Percentiles rank a stretch among this genome's conserved stretches.
phyloP scores from a whole-genome alignment of 2,113 vertebrate genomes.

The Stictonetta naevosa region DNA sequence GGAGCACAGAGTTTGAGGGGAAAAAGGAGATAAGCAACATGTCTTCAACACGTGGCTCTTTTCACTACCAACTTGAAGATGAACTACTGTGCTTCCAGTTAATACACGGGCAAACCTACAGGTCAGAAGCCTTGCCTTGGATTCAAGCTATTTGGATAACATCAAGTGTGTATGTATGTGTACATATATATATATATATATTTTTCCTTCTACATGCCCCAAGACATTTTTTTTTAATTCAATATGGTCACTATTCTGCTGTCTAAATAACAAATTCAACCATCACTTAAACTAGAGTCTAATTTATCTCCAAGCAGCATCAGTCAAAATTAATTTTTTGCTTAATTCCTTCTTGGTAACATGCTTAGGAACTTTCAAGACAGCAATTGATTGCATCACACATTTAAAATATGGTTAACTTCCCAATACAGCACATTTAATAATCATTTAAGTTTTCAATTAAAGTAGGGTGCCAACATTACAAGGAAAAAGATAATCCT shows the following conservation, averaged over 20 bases:
- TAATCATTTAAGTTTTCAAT: slow-evolving; percentile 36
- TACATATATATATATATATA: too few species aligned
- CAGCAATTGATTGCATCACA: not conserved
- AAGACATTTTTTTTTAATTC: not conserved
- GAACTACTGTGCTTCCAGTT: not conserved
- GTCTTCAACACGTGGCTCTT: not conserved
- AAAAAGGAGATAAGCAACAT: not conserved
- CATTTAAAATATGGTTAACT: slow-evolving; percentile 8
- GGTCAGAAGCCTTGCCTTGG: not conserved
- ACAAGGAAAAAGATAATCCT: slow-evolving; percentile 13
- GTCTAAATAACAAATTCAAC: not conserved
- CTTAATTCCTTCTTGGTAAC: slow-evolving; percentile 27
- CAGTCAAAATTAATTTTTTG: slow-evolving; percentile 19
- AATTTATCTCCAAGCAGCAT: not conserved
- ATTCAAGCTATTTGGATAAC: not conserved
- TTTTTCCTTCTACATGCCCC: not conserved
- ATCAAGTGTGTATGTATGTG: not conserved
- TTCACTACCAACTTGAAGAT: not conserved
- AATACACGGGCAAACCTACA: not conserved
- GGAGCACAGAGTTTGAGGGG: not conserved
- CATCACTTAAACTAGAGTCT: not conserved
- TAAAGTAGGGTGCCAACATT: not conserved
- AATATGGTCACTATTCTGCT: not conserved
- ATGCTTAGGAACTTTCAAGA: not conserved
- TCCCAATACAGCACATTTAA: not conserved